Conservation (phyloP, 2,888 invertebrate species). For the Endomychus coccineus region DNA sequence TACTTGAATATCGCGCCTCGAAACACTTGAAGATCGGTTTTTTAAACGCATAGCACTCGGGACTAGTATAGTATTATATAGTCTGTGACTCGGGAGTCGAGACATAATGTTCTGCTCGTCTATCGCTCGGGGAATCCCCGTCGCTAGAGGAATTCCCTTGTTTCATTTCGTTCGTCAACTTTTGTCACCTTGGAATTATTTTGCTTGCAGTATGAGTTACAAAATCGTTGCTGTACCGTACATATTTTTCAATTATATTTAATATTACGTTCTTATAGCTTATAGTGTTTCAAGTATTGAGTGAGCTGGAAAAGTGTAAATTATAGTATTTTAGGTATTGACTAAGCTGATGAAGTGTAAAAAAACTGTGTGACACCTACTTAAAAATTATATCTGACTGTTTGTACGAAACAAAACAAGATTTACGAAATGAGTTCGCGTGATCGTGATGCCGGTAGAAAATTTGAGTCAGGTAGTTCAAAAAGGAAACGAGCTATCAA, state of each 20-base stretch:
- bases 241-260: conserved; percentile 5
- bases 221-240: no score
- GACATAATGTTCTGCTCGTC: conserved; percentile 6
- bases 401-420: conserved; percentile 11
- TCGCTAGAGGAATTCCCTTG: conserved; percentile 4
- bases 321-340: conserved; percentile 6
- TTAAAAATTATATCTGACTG: conserved; percentile 8
- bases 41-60: conserved; percentile 7
- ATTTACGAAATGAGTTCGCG: conserved; percentile 13
- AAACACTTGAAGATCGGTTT: conserved; percentile 8
- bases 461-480: conserved; percentile 15
- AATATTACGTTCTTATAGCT: conserved; percentile 7
- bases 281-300: conserved; percentile 8
- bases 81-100: conserved; percentile 4
- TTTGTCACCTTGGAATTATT: conserved; percentile 2
- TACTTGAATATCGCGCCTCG: conserved; percentile 7
- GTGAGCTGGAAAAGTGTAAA: conserved; percentile 7
- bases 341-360: conserved; percentile 4
- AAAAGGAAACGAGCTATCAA: conserved; percentile 14
- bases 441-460: conserved; percentile 12
- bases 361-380: conserved; percentile 1
- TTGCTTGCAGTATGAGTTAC: no score
- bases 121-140: conserved; percentile 5
- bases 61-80: no score
- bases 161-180: conserved; percentile 7